Base-by-base conservation (phyloP, 2,888 invertebrate genomes). In the Tubulanus polymorphus region DNA sequence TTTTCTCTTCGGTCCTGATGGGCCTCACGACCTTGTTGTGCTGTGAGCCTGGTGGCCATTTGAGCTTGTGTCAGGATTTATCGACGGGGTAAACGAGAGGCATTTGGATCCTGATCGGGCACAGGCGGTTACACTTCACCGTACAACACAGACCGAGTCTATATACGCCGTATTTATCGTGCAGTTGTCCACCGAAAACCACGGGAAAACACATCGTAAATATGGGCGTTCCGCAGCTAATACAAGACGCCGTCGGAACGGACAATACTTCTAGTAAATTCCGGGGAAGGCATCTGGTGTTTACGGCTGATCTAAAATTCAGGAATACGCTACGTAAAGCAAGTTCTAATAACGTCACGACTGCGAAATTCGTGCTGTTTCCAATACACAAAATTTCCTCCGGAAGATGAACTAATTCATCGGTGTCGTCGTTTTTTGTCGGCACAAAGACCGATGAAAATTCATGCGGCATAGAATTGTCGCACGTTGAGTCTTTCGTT, bases 41-140 rank as follows among this genome's bases (percentile, higher is more conserved):
- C n/a, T n/a, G n/a, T n/a, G n/a, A n/a, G n/a, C n/a, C n/a, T n/a
- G n/a, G n/a, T n/a, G n/a, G n/a, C n/a, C n/a, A n/a, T n/a, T n/a
- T n/a, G n/a, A n/a, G n/a, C n/a, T n/a, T n/a, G n/a, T n/a, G n/a
- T n/a, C n/a, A n/a, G n/a, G n/a, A n/a, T n/a, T n/a, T n/a, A n/a
- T n/a, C n/a, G n/a, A n/a, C n/a, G n/a, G 65, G 65, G 49, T 59
- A 65, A 15, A 65, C 53, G 15, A 65, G 49, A 2, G 63, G 63
- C 12, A 63, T 47, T 5, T 54, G 37, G 23, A 54, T 53, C 2
- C 48, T 18, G 8, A 54, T n/a, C 2, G 55, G 51, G n/a, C 54
- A 41, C 45, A 54, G 49, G 3, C 51, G 35, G 6, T 61, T 53
- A 41, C 65, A 65, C 10, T 23, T 8, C 3, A 48, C 15, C 3